Percentiles rank a stretch among this genome's conserved stretches.
These are phyloP conservation scores for Parelbella ahira DNA, from an alignment of 2,888 invertebrate genomes.

Conservation along the genomic window DNA sequence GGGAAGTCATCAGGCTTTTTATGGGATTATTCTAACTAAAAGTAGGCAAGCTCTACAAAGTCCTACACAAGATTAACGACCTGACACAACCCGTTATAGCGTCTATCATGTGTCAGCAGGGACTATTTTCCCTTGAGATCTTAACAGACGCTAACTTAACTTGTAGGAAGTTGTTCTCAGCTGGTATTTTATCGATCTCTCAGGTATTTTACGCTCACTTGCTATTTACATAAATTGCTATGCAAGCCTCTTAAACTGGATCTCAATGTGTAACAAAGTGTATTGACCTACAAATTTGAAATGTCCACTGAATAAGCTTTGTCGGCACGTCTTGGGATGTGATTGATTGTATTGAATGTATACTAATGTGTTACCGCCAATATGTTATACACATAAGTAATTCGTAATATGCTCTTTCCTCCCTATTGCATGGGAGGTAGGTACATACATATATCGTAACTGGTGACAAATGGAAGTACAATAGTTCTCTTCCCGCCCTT, in stretches of 20 bases:
- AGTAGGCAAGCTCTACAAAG: slow-evolving; percentile 9
- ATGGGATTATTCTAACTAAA: slow-evolving; percentile 39
- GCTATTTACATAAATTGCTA: slow-evolving; percentile 46
- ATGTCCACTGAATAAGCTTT: slow-evolving; percentile 5
- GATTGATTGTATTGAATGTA: too few relatives aligned
- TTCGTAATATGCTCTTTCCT: too few relatives aligned
- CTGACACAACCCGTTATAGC: slow-evolving; percentile 6
- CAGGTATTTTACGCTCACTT: slow-evolving; percentile 36
- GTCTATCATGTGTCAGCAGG: slow-evolving; percentile 2
- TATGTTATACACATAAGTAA: too few relatives aligned
- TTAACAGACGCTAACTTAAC: background rate
- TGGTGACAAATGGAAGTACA: background rate
- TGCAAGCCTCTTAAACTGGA: slow-evolving; percentile 46
- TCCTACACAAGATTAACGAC: slow-evolving; percentile 6
- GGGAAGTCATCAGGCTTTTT: slow-evolving; percentile 38
- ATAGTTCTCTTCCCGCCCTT: too few relatives aligned
- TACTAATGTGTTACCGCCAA: too few relatives aligned
- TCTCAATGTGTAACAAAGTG: slow-evolving; percentile 46
- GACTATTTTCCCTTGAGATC: slow-evolving; percentile 6
- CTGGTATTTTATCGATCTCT: slow-evolving; percentile 37
- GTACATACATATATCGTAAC: too few relatives aligned
- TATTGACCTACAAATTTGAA: slow-evolving; percentile 44
- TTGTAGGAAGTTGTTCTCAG: slow-evolving; percentile 25
- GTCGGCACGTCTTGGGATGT: too few relatives aligned
- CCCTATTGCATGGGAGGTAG: too few relatives aligned